Evolutionary conservation across 2,797 vertebrate species (phyloP), one percentile per base, ranked within the genome.

Genomic region (Glossophaga mutica): DNA sequence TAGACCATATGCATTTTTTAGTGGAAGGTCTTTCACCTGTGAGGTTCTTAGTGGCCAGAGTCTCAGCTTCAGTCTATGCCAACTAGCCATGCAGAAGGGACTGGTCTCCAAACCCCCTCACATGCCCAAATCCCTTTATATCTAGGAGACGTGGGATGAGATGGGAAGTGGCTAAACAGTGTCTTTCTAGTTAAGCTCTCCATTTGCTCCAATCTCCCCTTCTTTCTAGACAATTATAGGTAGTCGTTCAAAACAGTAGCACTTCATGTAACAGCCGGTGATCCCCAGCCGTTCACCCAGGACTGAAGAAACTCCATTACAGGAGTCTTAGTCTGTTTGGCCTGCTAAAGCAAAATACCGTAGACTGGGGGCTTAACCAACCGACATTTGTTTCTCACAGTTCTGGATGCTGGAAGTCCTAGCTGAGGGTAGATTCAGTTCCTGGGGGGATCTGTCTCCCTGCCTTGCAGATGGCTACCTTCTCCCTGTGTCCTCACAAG

Each of bases 211-310:
- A 11, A 5, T 32, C 32, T 3, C 50, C 15, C 37, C 8, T 81
- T 82, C 68, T 48, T 70, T 68, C 86, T 46, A 77, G 39, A 85
- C 81, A 82, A 85, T 29, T 44, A 29, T 2, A 22, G 29, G 59
- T 62, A 62, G 59, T 14, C 5, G 5, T 62, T 62, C 32, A 62
- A 62, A 62, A 62, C 5, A 32, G 59, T 3, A n/a, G 18, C 68
- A 10, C 12, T 7, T 10, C 22, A 19, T 2, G 22, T 6, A 48
- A 14, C 9, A 48, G 67, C 26, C n/a, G 1, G 22, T 3, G 7
- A 37, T 3, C 26, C 2, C 14, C 4, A 1, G 32, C 26, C 10
- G 0, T 24, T 5, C 0, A 10, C 32, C 42, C 16, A 9, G 21
- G 42, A 62, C 0, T 32, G 16, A 59, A 29, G 83, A 46, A 21